Conservation (phyloP, 2,888 invertebrate species). For the Ormyrus rosae region DNA sequence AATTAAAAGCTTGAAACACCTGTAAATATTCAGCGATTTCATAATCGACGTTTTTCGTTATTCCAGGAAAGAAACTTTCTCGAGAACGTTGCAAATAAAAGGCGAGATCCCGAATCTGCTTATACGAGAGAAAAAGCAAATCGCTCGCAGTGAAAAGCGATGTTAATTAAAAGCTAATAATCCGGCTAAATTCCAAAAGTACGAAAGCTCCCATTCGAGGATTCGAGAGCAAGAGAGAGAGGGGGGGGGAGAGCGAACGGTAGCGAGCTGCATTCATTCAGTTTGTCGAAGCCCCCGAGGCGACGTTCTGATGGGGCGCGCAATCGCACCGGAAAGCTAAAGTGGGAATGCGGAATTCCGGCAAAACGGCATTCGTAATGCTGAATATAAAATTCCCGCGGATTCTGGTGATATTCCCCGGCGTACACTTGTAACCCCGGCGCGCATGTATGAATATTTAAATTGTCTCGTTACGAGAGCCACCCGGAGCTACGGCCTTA, state of each 20-base stretch:
- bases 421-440: background rate
- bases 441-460: conserved; percentile 42
- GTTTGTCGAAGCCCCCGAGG: no score
- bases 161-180: conserved; percentile 29
- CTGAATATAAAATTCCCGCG: conserved; percentile 31
- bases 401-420: conserved; percentile 11
- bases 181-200: background rate
- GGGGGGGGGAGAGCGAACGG: background rate
- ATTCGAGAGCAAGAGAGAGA: no score
- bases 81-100: background rate
- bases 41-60: background rate
- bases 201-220: background rate
- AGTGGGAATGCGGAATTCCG: background rate
- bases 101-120: background rate
- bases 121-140: conserved; percentile 3
- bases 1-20: no score
- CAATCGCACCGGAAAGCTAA: background rate
- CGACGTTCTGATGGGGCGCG: background rate
- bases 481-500: no score
- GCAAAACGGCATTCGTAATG: conserved; percentile 26
- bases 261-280: conserved; percentile 8
- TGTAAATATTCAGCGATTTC: background rate
- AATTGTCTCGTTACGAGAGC: conserved; percentile 38
- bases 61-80: background rate
- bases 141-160: background rate